Conservation (phyloP, 2,797 vertebrate genomes). For the Tiaroga cobitis region DNA sequence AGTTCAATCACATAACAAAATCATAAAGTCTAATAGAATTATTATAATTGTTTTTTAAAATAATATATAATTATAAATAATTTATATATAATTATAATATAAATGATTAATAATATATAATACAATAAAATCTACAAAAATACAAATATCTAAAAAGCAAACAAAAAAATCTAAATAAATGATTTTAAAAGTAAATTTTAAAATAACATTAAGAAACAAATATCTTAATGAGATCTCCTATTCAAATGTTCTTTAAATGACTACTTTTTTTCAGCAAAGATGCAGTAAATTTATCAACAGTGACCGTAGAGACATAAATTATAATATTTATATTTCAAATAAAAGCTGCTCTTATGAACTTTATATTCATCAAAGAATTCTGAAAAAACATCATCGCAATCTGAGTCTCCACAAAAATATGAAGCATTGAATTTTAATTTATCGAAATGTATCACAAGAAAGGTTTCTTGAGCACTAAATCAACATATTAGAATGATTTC, state of each 20-base stretch:
- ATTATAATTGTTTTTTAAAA: neutral
- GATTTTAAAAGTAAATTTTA: neutral
- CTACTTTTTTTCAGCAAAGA: neutral
- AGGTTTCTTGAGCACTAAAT: neutral
- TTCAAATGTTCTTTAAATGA: neutral
- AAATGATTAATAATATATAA: neutral
- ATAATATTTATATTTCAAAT: neutral
- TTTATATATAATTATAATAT: no score
- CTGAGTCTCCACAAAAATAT: neutral
- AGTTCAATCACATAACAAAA: neutral
- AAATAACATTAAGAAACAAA: neutral
- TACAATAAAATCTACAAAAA: neutral
- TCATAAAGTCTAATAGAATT: neutral
- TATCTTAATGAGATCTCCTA: neutral
- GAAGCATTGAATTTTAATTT: neutral
- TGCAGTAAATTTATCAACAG: neutral
- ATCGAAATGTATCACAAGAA: neutral
- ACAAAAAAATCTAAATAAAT: neutral
- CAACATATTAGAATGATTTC: neutral
- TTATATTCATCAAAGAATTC: neutral
- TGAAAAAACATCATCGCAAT: neutral
- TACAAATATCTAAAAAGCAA: neutral
- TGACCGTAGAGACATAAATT: neutral
- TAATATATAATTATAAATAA: no score
- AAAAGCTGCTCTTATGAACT: neutral